phyloP scores from a whole-genome alignment of 2,797 vertebrate genomes.

The Malurus leucopterus region DNA sequence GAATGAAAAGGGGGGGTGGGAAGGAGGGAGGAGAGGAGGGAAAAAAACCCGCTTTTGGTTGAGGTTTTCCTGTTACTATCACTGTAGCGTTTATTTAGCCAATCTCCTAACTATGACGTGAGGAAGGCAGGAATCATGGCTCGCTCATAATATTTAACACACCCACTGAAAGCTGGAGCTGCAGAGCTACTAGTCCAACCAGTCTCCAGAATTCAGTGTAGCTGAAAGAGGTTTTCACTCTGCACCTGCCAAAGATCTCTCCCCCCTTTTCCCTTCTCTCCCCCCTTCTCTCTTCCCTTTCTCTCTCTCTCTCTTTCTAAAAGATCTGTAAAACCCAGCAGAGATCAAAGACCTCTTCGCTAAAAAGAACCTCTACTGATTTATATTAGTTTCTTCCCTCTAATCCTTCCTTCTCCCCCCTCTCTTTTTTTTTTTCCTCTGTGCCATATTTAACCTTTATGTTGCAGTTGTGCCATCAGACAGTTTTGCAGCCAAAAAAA shows the following conservation, averaged over 20 bases:
- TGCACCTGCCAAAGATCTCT: conserved; percentile 76
- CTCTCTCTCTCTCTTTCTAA: neutral
- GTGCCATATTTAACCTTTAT: conserved; percentile 64
- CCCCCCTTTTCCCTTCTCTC: neutral
- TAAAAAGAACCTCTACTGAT: conserved; percentile 30
- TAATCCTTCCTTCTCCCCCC: neutral
- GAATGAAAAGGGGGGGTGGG: conserved; percentile 35
- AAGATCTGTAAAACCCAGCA: conserved; percentile 40
- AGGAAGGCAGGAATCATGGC: conserved; percentile 84
- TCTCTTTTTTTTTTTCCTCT: neutral
- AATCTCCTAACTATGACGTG: conserved; percentile 90
- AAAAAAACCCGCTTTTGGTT: conserved; percentile 53
- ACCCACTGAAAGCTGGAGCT: conserved; percentile 76
- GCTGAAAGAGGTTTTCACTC: conserved; percentile 55
- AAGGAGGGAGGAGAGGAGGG: conserved; percentile 18
- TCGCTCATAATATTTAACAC: conserved; percentile 88
- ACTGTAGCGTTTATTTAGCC: conserved; percentile 80
- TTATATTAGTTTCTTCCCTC: conserved; percentile 24
- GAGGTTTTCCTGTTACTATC: conserved; percentile 79
- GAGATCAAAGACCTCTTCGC: conserved; percentile 39
- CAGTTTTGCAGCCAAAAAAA: conserved; percentile 60
- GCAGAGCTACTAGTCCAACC: conserved; percentile 56
- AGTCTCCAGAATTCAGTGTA: conserved; percentile 55
- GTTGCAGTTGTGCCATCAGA: conserved; percentile 59
- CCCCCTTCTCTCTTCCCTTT: neutral